Evolutionary conservation across 1,140 invertebrate species (phyloP).

Genomic region (Mamestra configurata): DNA sequence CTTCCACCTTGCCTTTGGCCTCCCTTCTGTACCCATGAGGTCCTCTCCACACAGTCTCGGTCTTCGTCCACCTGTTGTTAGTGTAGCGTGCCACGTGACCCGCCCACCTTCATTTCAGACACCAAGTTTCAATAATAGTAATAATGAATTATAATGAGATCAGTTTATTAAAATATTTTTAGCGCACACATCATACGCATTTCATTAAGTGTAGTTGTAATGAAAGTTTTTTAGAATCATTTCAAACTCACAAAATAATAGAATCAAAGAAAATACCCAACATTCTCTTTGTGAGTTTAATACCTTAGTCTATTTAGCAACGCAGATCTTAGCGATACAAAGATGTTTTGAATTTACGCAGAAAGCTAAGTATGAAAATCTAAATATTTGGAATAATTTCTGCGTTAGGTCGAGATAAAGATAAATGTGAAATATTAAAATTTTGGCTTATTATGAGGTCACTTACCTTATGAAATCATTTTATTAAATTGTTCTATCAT

Average conservation of each 20-base stretch:
- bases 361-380: slow-evolving; percentile 22
- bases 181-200: too few relatives aligned
- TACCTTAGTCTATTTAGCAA: slow-evolving; percentile 18
- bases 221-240: not conserved
- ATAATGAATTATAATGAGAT: too few relatives aligned
- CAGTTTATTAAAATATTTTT: too few relatives aligned
- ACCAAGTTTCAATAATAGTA: too few relatives aligned
- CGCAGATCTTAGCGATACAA: not conserved
- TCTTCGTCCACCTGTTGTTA: too few relatives aligned
- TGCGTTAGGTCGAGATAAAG: not conserved
- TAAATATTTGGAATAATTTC: slow-evolving; percentile 8
- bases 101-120: too few relatives aligned
- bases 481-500: not conserved
- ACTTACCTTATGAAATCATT: not conserved
- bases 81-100: too few relatives aligned
- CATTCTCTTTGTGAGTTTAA: slow-evolving; percentile 1
- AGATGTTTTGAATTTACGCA: slow-evolving; percentile 5
- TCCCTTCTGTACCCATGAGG: too few relatives aligned
- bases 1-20: too few relatives aligned
- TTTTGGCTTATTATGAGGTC: not conserved
- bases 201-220: not conserved
- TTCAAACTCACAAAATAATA: not conserved
- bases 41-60: too few relatives aligned
- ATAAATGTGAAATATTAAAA: slow-evolving; percentile 13
- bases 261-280: not conserved